These are phyloP conservation scores for Natator depressus DNA, from an alignment of 2,113 vertebrate genomes.

Conservation along the genomic window DNA sequence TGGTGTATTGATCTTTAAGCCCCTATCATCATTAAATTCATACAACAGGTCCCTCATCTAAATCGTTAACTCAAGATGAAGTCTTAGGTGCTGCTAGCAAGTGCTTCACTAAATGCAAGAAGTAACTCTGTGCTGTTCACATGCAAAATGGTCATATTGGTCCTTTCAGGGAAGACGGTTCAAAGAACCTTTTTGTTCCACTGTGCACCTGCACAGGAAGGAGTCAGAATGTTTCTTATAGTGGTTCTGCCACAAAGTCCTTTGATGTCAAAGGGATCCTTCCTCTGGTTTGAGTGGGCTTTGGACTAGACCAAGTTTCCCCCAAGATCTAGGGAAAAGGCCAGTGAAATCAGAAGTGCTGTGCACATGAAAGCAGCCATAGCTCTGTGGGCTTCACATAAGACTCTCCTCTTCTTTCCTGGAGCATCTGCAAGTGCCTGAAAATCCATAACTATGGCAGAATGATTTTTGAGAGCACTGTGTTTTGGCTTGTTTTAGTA, in stretches of 20 bases:
- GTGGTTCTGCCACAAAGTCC: neutral
- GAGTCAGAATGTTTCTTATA: neutral
- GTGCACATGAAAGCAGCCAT: accelerated
- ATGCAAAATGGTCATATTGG: neutral
- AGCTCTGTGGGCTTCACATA: neutral
- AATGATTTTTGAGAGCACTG: neutral
- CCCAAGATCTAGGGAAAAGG: neutral
- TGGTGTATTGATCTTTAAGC: too few species aligned
- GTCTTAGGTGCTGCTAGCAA: too few species aligned
- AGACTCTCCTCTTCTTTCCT: neutral
- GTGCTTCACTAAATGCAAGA: neutral
- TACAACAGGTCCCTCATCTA: too few species aligned
- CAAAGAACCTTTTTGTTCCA: neutral
- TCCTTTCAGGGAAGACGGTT: neutral
- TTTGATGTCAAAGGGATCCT: neutral
- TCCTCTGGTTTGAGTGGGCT: neutral
- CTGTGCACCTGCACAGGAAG: neutral
- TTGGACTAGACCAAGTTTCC: neutral
- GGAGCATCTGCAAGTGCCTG: neutral
- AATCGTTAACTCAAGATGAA: too few species aligned
- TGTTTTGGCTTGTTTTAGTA: neutral
- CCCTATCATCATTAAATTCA: too few species aligned
- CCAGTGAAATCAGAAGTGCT: neutral
- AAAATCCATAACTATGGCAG: neutral
- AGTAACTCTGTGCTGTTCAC: neutral